Percentiles rank a stretch among this genome's conserved stretches.
Conservation (phyloP, 2,797 vertebrate genomes). For the Esox lucius region DNA sequence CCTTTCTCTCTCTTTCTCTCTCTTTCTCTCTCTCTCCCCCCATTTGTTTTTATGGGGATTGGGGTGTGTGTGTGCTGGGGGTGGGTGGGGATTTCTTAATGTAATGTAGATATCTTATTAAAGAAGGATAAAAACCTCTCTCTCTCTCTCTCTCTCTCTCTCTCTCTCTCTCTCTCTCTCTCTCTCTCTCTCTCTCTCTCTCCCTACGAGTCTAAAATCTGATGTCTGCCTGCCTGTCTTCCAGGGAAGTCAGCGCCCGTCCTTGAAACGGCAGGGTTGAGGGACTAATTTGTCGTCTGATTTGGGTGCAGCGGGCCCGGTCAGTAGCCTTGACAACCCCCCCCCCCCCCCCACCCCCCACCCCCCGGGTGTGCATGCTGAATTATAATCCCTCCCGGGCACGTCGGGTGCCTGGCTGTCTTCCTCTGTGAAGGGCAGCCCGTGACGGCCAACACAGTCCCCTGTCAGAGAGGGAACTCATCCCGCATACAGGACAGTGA, state of each 20-base stretch:
- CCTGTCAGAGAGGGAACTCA: constrained; percentile 40
- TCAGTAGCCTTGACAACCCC: constrained; percentile 49
- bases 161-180: neutral
- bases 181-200: neutral
- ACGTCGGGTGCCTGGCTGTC: constrained; percentile 25
- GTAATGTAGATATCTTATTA: no score
- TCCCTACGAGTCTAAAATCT: neutral
- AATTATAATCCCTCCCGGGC: constrained; percentile 67
- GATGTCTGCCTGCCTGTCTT: neutral
- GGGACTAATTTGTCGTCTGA: constrained; percentile 71
- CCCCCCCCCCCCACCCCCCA: no score
- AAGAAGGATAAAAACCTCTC: no score
- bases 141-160: neutral
- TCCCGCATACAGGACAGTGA: constrained; percentile 31
- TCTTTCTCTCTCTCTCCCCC: neutral
- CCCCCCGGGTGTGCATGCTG: constrained; percentile 31
- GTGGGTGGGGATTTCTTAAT: no score
- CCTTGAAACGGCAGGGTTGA: constrained; percentile 66
- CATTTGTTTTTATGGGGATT: no score
- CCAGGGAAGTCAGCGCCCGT: constrained; percentile 43
- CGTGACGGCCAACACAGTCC: constrained; percentile 48
- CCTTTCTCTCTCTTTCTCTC: neutral
- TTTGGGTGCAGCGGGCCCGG: constrained; percentile 55
- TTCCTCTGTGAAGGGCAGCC: constrained; percentile 57
- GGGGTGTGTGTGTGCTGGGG: no score